Evolutionary conservation across 2,888 invertebrate species (phyloP).

Genomic region (Orthosia cruda): DNA sequence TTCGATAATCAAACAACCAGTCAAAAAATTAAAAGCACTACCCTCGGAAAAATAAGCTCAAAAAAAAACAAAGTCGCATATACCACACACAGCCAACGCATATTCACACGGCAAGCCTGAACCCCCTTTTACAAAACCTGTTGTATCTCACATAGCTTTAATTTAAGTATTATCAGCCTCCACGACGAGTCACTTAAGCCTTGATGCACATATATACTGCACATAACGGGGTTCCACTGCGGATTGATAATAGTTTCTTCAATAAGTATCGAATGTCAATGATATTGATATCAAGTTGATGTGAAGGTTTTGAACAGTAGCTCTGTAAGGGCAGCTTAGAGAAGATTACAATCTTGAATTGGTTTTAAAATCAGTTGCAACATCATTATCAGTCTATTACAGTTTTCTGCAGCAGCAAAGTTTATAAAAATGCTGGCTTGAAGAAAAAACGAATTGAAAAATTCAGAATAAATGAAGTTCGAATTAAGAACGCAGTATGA

Average conservation of each 20-base stretch:
- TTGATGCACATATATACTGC: conserved; percentile 70
- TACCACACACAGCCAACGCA: conserved; percentile 28
- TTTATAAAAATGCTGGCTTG: background rate
- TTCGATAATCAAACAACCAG: background rate
- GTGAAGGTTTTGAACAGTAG: conserved; percentile 34
- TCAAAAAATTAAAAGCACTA: background rate
- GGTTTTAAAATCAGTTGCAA: conserved; percentile 1
- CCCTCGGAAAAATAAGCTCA: background rate
- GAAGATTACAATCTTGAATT: conserved; percentile 9
- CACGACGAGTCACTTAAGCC: conserved; percentile 75
- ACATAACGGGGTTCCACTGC: conserved; percentile 39
- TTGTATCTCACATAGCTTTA: conserved; percentile 71
- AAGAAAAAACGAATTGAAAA: background rate
- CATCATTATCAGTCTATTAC: background rate
- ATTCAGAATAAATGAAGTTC: background rate
- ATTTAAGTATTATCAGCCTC: conserved; percentile 74
- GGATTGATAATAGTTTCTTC: conserved; percentile 36
- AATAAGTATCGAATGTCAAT: conserved; percentile 52
- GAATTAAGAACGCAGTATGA: background rate
- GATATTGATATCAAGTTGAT: conserved; percentile 31
- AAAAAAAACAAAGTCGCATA: conserved; percentile 17
- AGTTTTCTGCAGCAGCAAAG: background rate
- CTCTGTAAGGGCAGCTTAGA: background rate
- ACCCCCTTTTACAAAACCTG: conserved; percentile 73
- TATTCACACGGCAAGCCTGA: conserved; percentile 58